Evolutionary conservation across 2,113 vertebrate species (phyloP).

Genomic region (Xenopus tropicalis): UCB_Xtro_10.0 CM004443.2:64544501-64545000

Average conservation of each 20-base stretch:
- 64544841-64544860: slow-evolving; percentile 46
- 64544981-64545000: slow-evolving; percentile 41
- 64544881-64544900: slow-evolving; percentile 51
- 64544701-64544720: slow-evolving; percentile 41
- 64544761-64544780: slow-evolving; percentile 43
- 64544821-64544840: slow-evolving; percentile 30
- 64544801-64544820: slow-evolving; percentile 53
- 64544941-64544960: slow-evolving; percentile 42
- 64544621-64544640: slow-evolving; percentile 54
- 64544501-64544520: too few relatives aligned
- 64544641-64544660: slow-evolving; percentile 49
- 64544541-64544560: background rate
- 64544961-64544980: slow-evolving; percentile 46
- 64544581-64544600: slow-evolving; percentile 50
- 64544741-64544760: slow-evolving; percentile 71
- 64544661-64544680: slow-evolving; percentile 50
- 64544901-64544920: slow-evolving; percentile 42
- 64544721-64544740: slow-evolving; percentile 67
- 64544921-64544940: slow-evolving; percentile 45
- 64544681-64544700: slow-evolving; percentile 41
- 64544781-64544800: slow-evolving; percentile 53
- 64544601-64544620: slow-evolving; percentile 56
- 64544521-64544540: too few relatives aligned
- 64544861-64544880: slow-evolving; percentile 50
- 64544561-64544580: slow-evolving; percentile 1